These are phyloP conservation scores for Dysidea cf. avara DNA, from an alignment of 37 sponge, comb jelly and placozoan species.

Conservation along the genomic window DNA sequence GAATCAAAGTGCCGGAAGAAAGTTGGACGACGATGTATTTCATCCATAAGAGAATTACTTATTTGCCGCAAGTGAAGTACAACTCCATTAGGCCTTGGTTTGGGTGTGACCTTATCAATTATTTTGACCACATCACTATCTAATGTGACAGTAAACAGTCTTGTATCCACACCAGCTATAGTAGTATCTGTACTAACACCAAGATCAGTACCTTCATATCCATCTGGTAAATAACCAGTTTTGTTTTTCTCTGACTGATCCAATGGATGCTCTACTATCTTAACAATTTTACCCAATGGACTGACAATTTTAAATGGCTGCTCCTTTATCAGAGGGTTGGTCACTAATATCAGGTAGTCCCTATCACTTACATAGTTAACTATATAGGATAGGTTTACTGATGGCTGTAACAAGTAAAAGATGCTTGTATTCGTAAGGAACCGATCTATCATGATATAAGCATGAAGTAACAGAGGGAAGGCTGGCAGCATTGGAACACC, in stretches of 20 bases:
- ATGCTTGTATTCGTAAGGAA: conserved; percentile 16
- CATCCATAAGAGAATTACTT: conserved; percentile 18
- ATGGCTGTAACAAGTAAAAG: background rate
- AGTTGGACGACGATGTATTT: conserved; percentile 34
- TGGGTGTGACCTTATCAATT: conserved; percentile 17
- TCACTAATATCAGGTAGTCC: conserved; percentile 30
- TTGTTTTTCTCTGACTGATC: conserved; percentile 52
- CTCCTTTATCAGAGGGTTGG: conserved; percentile 43
- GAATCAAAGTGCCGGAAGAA: conserved; percentile 57
- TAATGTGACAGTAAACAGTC: conserved; percentile 35
- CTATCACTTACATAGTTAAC: background rate
- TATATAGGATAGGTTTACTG: conserved; percentile 19
- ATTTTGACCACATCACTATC: background rate
- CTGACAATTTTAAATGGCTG: conserved; percentile 23
- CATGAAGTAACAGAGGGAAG: conserved; percentile 42
- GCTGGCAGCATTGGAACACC: conserved; percentile 27
- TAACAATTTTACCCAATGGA: conserved; percentile 2
- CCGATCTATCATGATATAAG: conserved; percentile 4
- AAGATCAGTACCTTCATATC: conserved; percentile 29
- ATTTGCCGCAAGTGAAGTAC: conserved; percentile 38
- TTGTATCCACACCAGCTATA: conserved; percentile 56
- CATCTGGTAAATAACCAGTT: conserved; percentile 53
- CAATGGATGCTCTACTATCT: conserved; percentile 16
- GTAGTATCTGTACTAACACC: conserved; percentile 44
- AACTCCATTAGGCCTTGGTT: conserved; percentile 42